phyloP scores from a whole-genome alignment of 1,140 invertebrate genomes.

The Piezodorus guildinii region DNA sequence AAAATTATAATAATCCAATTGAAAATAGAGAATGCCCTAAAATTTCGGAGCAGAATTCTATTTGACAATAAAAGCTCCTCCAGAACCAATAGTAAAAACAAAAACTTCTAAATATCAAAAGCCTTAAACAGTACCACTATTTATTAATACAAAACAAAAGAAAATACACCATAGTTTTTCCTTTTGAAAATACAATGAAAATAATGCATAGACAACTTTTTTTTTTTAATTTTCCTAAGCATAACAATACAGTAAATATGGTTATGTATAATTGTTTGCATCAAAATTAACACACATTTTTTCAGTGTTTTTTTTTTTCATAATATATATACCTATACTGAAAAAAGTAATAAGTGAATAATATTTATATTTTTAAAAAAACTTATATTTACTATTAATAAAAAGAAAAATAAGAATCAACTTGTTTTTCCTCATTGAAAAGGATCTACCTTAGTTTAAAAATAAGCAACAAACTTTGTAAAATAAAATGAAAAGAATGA shows the following conservation, averaged over 20 bases:
- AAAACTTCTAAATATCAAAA: conserved; percentile 8
- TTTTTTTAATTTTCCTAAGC: conserved; percentile 9
- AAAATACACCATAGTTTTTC: conserved; percentile 9
- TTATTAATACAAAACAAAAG: conserved; percentile 15
- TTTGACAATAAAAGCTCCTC: conserved; percentile 6
- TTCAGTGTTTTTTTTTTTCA: conserved; percentile 7
- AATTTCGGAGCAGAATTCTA: background rate
- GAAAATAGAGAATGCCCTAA: conserved; percentile 9
- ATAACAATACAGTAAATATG: conserved; percentile 13
- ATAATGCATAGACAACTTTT: conserved; percentile 8
- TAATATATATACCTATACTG: conserved; percentile 11
- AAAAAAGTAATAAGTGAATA: conserved; percentile 1
- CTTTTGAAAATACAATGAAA: conserved; percentile 5
- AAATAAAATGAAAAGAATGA: conserved; percentile 2
- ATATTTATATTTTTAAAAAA: conserved; percentile 11
- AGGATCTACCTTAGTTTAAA: conserved; percentile 7
- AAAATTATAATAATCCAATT: background rate
- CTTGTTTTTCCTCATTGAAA: background rate
- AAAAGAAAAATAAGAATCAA: conserved; percentile 11
- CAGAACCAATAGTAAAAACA: background rate
- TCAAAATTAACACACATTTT: conserved; percentile 7
- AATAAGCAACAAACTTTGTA: conserved; percentile 8
- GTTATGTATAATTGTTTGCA: conserved; percentile 9
- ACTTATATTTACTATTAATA: conserved; percentile 10
- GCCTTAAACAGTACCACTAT: conserved; percentile 15